Percentiles rank a stretch among this genome's conserved stretches.
phyloP scores from a whole-genome alignment of 1,140 invertebrate species.

The Aphis gossypii region DNA sequence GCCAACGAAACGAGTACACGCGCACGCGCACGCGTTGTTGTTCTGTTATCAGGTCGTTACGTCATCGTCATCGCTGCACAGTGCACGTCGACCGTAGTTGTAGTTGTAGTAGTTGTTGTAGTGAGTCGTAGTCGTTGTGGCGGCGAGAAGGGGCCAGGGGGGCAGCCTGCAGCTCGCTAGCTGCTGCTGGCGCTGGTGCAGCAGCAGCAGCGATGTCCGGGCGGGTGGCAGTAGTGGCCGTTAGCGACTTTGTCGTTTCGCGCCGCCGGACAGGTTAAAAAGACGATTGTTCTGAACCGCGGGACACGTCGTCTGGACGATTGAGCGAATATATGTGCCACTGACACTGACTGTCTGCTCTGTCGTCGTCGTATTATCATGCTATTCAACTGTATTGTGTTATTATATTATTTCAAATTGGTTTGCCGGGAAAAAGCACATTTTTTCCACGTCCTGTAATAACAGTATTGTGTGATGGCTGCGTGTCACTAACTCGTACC shows the following conservation, averaged over 20 bases:
- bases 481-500: background rate
- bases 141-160: too few species aligned
- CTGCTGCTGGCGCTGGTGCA: too few species aligned
- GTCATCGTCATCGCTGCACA: background rate
- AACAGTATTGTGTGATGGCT: background rate
- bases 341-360: background rate
- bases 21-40: background rate
- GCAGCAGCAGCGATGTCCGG: background rate
- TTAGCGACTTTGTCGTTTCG: background rate
- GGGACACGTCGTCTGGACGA: background rate
- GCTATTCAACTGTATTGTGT: background rate
- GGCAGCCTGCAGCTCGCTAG: too few species aligned
- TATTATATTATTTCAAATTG: background rate
- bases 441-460: background rate
- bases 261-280: background rate
- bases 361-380: background rate
- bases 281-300: background rate
- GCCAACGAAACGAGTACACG: background rate
- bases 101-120: too few species aligned
- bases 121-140: too few species aligned
- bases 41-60: slow-evolving; percentile 1
- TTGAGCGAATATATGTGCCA: background rate
- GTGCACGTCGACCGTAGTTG: background rate
- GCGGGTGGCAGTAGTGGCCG: background rate
- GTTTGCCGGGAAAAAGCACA: background rate